Percentiles rank a stretch among this genome's conserved stretches.
phyloP scores from a whole-genome alignment of 2,113 vertebrate species.

The Megaceryle torquata region DNA sequence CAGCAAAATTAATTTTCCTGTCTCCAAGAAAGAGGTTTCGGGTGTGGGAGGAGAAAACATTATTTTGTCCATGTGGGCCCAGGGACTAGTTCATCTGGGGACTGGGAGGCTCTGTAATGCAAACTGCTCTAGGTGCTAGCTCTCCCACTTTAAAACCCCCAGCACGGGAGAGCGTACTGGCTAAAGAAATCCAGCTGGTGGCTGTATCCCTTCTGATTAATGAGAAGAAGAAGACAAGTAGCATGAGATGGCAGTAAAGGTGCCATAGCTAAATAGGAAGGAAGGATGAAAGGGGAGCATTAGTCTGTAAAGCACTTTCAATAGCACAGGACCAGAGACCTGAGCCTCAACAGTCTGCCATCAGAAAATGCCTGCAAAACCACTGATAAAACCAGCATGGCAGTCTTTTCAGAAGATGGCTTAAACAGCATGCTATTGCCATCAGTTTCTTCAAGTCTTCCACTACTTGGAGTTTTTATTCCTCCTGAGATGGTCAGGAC shows the following conservation, averaged over 20 bases:
- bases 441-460: not conserved
- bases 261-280: not conserved
- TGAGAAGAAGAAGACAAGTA: conserved; percentile 23
- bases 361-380: not conserved
- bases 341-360: not conserved
- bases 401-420: not conserved
- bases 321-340: not conserved
- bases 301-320: conserved; percentile 1
- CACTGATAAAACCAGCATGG: not conserved
- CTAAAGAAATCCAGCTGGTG: conserved; percentile 11
- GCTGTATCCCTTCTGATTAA: not conserved
- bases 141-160: not conserved
- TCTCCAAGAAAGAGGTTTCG: not conserved
- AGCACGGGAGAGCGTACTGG: not conserved
- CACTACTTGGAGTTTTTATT: not conserved
- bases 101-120: not conserved
- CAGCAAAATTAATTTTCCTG: not conserved
- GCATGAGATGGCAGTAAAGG: not conserved
- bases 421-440: not conserved
- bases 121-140: not conserved
- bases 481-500: not conserved
- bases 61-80: not conserved
- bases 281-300: not conserved
- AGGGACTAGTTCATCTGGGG: not conserved
- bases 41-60: not conserved